Conservation (phyloP, 2,888 invertebrate species). For the Steromphala cineraria region DNA sequence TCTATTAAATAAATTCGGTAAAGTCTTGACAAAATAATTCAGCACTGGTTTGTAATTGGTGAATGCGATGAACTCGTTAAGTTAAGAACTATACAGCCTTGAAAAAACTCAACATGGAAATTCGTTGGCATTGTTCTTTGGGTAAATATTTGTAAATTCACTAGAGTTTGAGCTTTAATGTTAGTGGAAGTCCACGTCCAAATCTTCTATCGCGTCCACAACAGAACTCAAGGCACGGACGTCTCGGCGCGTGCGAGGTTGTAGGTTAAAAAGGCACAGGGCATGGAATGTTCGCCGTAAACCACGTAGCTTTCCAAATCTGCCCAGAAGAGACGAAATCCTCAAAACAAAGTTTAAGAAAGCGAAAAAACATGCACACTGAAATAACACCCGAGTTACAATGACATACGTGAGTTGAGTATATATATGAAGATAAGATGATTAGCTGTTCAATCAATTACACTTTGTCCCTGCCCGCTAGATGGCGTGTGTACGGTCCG, state of each 20-base stretch:
- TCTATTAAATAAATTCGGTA: slow-evolving; percentile 2
- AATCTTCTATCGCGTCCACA: background rate
- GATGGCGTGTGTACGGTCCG: background rate
- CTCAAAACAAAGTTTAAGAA: background rate
- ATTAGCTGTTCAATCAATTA: background rate
- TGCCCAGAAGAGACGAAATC: background rate
- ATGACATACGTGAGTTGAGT: background rate
- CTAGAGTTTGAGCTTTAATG: background rate
- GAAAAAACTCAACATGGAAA: too few relatives aligned
- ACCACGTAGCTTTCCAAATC: background rate
- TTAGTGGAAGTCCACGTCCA: background rate
- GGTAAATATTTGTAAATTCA: slow-evolving; percentile 18
- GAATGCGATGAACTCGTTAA: background rate
- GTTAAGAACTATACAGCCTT: background rate
- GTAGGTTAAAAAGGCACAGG: slow-evolving; percentile 10
- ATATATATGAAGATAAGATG: slow-evolving; percentile 13
- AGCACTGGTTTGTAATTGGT: background rate
- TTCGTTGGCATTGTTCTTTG: background rate
- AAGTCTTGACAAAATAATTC: background rate
- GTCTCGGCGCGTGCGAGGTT: slow-evolving; percentile 15
- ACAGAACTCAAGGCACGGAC: slow-evolving; percentile 21
- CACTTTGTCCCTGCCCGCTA: slow-evolving; percentile 16
- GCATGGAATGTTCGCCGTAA: background rate
- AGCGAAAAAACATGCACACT: background rate
- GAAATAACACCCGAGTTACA: background rate